A percentile compares a stretch with the other conserved stretches of the same genome.
Evolutionary conservation across 2,113 vertebrate genomes (phyloP).

Genomic region (Polypterus senegalus): DNA sequence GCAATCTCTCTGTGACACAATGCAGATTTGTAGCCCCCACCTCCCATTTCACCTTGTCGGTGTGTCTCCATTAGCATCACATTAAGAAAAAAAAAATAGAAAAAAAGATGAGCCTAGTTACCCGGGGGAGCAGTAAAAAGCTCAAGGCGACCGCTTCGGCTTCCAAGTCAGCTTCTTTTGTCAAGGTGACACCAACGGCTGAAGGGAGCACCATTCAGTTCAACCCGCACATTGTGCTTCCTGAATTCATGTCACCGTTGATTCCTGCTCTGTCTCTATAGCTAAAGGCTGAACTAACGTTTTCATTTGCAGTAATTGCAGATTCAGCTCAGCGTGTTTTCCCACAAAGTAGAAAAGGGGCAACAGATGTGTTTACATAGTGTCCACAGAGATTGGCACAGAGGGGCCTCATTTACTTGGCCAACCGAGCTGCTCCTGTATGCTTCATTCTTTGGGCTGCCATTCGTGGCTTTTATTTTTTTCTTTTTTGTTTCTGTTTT

Average conservation of each 20-base stretch:
- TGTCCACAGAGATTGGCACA: constrained; percentile 19
- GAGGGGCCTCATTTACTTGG: constrained; percentile 25
- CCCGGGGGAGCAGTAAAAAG: too few relatives aligned
- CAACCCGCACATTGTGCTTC: constrained; percentile 8
- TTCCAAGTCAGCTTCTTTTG: constrained; percentile 8
- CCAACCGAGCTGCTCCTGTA: constrained; percentile 14
- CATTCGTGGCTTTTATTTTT: constrained; percentile 24
- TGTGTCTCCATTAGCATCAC: neutral
- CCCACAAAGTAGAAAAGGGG: constrained; percentile 25
- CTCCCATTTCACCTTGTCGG: too few relatives aligned
- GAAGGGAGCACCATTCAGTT: constrained; percentile 10
- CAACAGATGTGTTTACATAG: constrained; percentile 23
- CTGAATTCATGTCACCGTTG: constrained; percentile 1
- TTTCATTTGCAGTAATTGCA: constrained; percentile 23
- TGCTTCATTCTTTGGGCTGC: constrained; percentile 5
- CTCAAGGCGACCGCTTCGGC: neutral
- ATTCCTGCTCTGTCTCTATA: constrained; percentile 2
- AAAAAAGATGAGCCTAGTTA: too few relatives aligned
- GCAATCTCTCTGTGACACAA: too few relatives aligned
- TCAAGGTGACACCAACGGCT: neutral
- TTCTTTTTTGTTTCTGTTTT: constrained; percentile 13
- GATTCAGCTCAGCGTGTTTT: constrained; percentile 18
- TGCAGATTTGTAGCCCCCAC: too few relatives aligned
- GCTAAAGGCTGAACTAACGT: constrained; percentile 25
- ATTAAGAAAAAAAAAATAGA: neutral